phyloP scores from a whole-genome alignment of 1,140 invertebrate species.

The Drosophila santomea region DNA sequence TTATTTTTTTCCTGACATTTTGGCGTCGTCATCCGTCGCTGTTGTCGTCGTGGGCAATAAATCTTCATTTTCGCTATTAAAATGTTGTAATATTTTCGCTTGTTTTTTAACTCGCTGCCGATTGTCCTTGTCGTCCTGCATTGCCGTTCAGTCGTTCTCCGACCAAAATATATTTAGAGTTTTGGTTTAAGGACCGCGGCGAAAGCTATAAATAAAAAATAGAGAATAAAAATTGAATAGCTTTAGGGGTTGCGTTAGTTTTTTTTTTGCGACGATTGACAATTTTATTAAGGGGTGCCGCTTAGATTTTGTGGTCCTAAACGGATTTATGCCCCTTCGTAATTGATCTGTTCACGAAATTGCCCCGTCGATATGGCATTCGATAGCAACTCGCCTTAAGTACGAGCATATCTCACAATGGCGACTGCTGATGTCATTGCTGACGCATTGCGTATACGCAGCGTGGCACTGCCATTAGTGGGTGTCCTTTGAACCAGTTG shows the following conservation, averaged over 20 bases:
- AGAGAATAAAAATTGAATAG: conserved; percentile 71
- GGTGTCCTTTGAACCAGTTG: background rate
- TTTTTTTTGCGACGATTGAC: conserved; percentile 12
- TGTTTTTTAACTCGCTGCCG: conserved; percentile 64
- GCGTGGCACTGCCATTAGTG: conserved; percentile 15
- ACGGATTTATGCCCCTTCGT: conserved; percentile 62
- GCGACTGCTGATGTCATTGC: conserved; percentile 46
- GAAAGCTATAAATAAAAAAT: conserved; percentile 64
- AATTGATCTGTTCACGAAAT: conserved; percentile 65
- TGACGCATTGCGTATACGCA: conserved; percentile 56
- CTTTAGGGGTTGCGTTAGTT: conserved; percentile 27
- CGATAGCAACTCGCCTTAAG: conserved; percentile 40
- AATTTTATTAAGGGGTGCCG: conserved; percentile 27
- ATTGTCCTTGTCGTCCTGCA: conserved; percentile 58
- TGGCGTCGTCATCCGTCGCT: conserved; percentile 40
- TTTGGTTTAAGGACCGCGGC: conserved; percentile 42
- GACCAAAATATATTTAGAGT: conserved; percentile 53
- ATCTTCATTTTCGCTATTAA: conserved; percentile 81
- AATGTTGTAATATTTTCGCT: conserved; percentile 78
- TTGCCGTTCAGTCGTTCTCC: conserved; percentile 9
- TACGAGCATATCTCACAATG: conserved; percentile 3
- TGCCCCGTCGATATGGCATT: conserved; percentile 34
- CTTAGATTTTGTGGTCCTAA: conserved; percentile 63
- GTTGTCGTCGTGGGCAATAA: conserved; percentile 69
- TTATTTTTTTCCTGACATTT: conserved; percentile 57